Base-by-base conservation (phyloP, 35 echinoderm and acorn worm genomes). In the Apostichopus parvimensis region DNA sequence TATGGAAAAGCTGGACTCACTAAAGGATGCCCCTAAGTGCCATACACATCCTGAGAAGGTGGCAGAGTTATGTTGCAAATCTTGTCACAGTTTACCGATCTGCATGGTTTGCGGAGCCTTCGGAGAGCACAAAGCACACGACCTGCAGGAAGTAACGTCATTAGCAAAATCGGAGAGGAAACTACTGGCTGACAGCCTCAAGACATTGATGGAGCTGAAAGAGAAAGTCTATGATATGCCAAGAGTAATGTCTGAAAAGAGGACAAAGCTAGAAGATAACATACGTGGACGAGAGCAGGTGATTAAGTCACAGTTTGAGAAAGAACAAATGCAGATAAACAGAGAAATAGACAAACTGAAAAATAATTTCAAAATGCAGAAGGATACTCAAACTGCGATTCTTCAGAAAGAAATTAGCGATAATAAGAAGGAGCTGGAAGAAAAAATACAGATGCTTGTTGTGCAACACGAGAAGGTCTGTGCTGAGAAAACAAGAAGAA, bases 1-100 rank as follows among this genome's bases (percentile, higher is more conserved):
- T 5, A 87, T 87, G 11, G 84, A 1, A 9, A 87, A 62, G 57
- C 57, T 87, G 20, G 15, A 55, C 5, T 21, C 54, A 6, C n/a
- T 65, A 10, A 24, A 59, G 57, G 84, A 87, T 9, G 54, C 84
- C 54, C 84, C 84, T 26, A 15, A 57, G 57, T 87, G 84, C 26
- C 57, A 28, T n/a, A 6, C 7, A 26, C 84, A 87, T 11, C 54
- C 84, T 6, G 84, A 87, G 18, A 68, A 87, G 12, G n/a, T 62
- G 8, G 9, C 57, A 22, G 53, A 59, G 6, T 20, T 87, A 2
- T 87, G 84, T 71, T 87, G 84, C 57, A 59, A 14, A n/a, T 58
- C 84, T 20, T 87, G 84, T 65, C 10, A 68, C 18, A 18, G 64
- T 62, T 2, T 21, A 18, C 57, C 6, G 13, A 87, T 87, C n/a